Base-by-base conservation (phyloP, 1,140 invertebrate species). In the Bombus terrestris region DNA sequence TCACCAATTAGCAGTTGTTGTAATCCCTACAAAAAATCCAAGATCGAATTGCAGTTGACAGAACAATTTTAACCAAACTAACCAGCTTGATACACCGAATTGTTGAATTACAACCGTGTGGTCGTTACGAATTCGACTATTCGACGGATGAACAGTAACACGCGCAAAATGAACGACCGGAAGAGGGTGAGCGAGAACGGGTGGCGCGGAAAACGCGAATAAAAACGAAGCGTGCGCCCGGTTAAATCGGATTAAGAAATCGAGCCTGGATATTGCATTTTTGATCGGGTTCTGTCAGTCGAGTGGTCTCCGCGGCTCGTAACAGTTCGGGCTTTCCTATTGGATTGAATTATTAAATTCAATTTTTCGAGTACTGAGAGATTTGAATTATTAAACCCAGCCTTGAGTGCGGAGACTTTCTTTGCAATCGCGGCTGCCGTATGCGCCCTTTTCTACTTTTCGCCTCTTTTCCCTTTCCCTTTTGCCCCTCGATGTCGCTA, bases 341-440 rank as follows among this genome's bases (percentile, higher is more conserved):
- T 94, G 92, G 91, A 92, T 92, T 95, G 94, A 95, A 95, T 95
- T 95, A 95, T 95, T 95, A 95, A 95, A 95, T 95, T 95, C 94
- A 95, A 95, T 95, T 95, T 95, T 95, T 95, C 94, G 92, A 95
- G 94, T 95, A 95, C 94, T 94, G 93, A 94, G 92, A 94, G 93
- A 94, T 93, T 93, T 95, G 92, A 95, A 95, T 94, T 95, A 95
- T 95, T 94, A 93, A 95, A 88, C 89, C 47, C 89, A 84, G 85
- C 88, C 88, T 86, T 87, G 89, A 89, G 89, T 86, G 39, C 88
- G 87, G 86, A 88, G 91, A 93, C 83, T 89, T 90, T 92, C 93
- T 93, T 94, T 91, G 91, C 91, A 90, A 93, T 93, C 93, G 93
- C 90, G 89, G 90, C 90, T 71, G 41, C 79, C 64, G 71, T 83